Evolutionary conservation across 2,888 invertebrate genomes (phyloP).

Genomic region (Diloba caeruleocephala): DNA sequence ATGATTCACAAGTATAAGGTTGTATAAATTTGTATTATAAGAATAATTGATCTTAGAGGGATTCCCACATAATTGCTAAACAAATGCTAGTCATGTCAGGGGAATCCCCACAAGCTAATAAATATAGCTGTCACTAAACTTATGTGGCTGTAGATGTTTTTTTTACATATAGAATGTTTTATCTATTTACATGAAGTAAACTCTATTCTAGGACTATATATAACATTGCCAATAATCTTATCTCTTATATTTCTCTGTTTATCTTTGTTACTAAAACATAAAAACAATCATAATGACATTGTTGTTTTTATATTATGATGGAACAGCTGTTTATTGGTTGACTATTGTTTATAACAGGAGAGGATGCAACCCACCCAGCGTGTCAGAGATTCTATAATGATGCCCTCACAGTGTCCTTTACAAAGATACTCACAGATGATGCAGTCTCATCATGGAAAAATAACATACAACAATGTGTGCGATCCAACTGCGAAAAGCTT

Average conservation of each 20-base stretch:
- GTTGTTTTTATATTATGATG: conserved; percentile 17
- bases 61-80: background rate
- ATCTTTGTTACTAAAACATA: conserved; percentile 9
- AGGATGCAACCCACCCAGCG: conserved; percentile 95
- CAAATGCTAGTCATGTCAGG: conserved; percentile 4
- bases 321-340: conserved; percentile 28
- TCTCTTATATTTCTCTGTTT: conserved; percentile 12
- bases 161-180: background rate
- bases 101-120: conserved; percentile 26
- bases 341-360: conserved; percentile 85
- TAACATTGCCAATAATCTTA: conserved; percentile 5
- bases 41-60: conserved; percentile 2
- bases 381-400: conserved; percentile 98
- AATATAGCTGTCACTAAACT: background rate
- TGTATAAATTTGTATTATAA: background rate
- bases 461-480: conserved; percentile 98
- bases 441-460: conserved; percentile 99
- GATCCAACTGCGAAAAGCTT: conserved; percentile 97
- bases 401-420: conserved; percentile 97
- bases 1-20: no score
- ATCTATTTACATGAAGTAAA: background rate
- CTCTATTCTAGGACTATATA: background rate
- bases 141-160: background rate
- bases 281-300: background rate
- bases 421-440: conserved; percentile 98